Conservation (phyloP, 2,797 vertebrate genomes). For the Falco cherrug region DNA sequence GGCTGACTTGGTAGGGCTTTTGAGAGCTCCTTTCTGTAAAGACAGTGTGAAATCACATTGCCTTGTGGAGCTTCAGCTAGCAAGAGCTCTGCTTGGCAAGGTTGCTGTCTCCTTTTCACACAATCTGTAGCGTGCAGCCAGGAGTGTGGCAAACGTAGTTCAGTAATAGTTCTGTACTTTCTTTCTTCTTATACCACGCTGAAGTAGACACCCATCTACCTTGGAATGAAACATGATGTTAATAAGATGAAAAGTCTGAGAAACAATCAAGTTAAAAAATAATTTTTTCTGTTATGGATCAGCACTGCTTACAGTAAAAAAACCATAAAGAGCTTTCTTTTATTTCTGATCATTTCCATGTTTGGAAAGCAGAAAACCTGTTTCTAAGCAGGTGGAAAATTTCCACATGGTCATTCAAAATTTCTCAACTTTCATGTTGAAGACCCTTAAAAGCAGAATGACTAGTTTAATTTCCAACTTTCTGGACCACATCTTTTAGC, state of each 20-base stretch:
- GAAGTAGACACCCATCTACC: background rate
- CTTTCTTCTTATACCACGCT: background rate
- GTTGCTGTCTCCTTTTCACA: background rate
- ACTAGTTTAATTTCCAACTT: background rate
- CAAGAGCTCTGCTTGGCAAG: background rate
- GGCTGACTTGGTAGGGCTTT: background rate
- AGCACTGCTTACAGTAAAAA: conserved; percentile 1
- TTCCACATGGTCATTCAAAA: conserved; percentile 8
- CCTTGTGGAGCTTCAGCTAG: background rate
- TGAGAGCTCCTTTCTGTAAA: background rate
- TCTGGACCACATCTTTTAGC: background rate
- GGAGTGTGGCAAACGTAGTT: background rate
- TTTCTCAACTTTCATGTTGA: conserved; percentile 1
- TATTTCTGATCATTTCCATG: background rate
- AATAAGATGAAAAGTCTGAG: background rate
- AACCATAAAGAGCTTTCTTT: background rate
- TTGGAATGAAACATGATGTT: background rate
- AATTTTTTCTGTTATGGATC: background rate
- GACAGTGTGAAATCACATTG: background rate
- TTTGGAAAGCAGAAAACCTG: background rate
- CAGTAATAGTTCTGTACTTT: background rate
- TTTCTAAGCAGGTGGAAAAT: conserved; percentile 43
- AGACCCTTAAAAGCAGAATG: background rate
- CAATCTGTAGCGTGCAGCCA: background rate
- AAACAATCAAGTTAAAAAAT: background rate